phyloP scores from a whole-genome alignment of 2,797 vertebrate species.

The Lepidocolaptes lacrymiger region DNA sequence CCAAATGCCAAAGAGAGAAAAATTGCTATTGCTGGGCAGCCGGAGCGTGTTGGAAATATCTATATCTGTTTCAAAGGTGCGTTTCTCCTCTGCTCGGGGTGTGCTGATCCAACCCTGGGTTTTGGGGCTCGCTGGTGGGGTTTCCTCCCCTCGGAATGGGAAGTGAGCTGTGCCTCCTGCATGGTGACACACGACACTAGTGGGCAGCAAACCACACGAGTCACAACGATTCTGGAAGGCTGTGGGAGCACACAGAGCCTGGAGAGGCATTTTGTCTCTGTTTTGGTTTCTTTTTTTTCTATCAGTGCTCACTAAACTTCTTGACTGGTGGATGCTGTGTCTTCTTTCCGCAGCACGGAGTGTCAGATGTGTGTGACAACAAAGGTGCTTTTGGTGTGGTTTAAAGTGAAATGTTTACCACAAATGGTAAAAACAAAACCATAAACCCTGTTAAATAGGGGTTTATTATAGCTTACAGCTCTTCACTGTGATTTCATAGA shows the following conservation, averaged over 20 bases:
- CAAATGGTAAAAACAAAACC: neutral
- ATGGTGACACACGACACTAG: slow-evolving; percentile 69
- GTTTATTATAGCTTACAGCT: neutral
- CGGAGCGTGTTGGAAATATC: neutral
- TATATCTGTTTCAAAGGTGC: neutral
- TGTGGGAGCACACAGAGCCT: neutral
- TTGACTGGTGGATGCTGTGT: neutral
- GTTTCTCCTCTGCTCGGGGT: neutral
- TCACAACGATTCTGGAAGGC: neutral
- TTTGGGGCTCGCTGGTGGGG: neutral
- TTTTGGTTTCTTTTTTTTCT: neutral
- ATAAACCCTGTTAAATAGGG: neutral
- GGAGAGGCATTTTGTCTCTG: neutral
- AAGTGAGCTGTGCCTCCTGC: neutral
- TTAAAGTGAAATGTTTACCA: neutral
- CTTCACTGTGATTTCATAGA: neutral
- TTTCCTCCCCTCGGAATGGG: neutral
- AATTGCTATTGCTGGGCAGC: neutral
- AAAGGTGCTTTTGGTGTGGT: neutral
- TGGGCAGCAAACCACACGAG: slow-evolving; percentile 78
- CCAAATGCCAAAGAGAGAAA: neutral
- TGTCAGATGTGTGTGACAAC: accelerated
- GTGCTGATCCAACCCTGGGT: neutral
- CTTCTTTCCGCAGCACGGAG: accelerated
- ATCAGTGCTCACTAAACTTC: accelerated